Conservation (phyloP, 2,797 vertebrate genomes). For the Crocodylus rhombifer region DNA sequence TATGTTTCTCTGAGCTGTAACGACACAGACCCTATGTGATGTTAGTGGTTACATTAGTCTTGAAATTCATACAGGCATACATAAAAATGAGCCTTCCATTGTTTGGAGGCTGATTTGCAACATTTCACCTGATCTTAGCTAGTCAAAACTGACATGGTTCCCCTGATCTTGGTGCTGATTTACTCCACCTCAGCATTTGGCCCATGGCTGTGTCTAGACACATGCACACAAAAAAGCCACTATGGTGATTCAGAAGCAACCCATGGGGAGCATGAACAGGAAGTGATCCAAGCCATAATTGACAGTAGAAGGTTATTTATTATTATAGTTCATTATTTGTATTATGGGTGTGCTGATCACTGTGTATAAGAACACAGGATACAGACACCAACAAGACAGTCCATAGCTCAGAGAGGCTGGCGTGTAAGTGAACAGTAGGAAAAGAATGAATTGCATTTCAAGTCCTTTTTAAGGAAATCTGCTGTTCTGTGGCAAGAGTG, state of each 20-base stretch:
- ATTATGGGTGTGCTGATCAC: accelerated
- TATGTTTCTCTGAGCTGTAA: neutral
- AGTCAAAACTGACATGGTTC: neutral
- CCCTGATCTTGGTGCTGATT: accelerated
- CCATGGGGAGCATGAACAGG: accelerated
- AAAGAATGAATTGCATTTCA: neutral
- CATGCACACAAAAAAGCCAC: accelerated
- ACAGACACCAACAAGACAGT: accelerated
- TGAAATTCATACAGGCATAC: accelerated
- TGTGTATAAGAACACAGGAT: accelerated
- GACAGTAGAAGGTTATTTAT: neutral
- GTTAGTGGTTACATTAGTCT: neutral
- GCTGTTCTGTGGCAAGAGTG: neutral
- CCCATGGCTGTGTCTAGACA: accelerated
- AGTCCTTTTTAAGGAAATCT: neutral
- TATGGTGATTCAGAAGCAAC: accelerated
- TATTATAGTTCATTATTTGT: neutral
- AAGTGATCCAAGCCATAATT: accelerated
- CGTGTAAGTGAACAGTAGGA: neutral
- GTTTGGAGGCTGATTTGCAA: neutral
- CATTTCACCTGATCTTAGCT: neutral
- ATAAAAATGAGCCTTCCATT: neutral
- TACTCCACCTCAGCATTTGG: neutral
- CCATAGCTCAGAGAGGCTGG: neutral
- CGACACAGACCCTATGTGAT: neutral